phyloP scores from a whole-genome alignment of 2,888 invertebrate genomes.

The Drosophila helvetica region DNA sequence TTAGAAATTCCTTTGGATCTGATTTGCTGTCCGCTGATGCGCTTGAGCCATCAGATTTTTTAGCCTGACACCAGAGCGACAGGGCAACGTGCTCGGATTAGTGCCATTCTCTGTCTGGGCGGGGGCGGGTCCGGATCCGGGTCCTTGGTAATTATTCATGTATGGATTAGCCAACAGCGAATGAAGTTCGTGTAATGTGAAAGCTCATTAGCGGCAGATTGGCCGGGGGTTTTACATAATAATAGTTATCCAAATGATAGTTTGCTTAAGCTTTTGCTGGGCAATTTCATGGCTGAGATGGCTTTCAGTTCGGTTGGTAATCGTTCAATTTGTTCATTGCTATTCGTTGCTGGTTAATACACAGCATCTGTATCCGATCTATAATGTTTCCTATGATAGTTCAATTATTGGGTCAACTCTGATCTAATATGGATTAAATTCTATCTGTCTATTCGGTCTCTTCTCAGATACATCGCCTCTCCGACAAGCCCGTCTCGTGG shows the following conservation, averaged over 20 bases:
- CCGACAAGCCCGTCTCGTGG: conserved; percentile 93
- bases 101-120: conserved; percentile 4
- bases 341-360: no score
- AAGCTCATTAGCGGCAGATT: conserved; percentile 44
- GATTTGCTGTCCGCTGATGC: conserved; percentile 26
- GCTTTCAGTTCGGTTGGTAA: not conserved
- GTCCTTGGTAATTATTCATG: conserved; percentile 39
- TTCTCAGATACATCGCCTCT: conserved; percentile 79
- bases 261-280: not conserved
- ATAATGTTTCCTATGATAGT: no score
- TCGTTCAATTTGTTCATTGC: not conserved
- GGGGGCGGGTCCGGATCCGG: no score
- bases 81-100: conserved; percentile 33
- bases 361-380: no score
- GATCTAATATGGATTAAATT: no score
- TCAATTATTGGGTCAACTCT: no score
- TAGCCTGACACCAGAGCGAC: conserved; percentile 30
- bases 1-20: conserved; percentile 15
- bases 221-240: conserved; percentile 33
- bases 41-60: conserved; percentile 28
- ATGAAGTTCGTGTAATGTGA: conserved; percentile 37
- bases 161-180: conserved; percentile 38
- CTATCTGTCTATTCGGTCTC: not conserved
- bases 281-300: not conserved
- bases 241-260: conserved; percentile 29